Evolutionary conservation across 2,888 invertebrate genomes (phyloP).

Genomic region (Lithosia quadra): DNA sequence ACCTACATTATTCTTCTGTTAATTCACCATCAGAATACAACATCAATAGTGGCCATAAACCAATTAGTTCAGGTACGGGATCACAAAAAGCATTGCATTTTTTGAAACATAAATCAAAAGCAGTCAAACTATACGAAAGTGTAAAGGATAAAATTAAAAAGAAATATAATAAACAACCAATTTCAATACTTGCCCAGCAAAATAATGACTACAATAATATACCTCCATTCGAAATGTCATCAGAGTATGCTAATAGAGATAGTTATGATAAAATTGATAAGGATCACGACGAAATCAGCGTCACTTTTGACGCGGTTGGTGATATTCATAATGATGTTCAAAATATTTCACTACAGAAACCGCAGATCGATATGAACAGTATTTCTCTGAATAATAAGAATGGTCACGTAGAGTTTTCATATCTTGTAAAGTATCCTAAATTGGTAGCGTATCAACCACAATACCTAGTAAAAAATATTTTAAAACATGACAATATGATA

Average conservation of each 20-base stretch:
- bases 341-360: constrained; percentile 31
- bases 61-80: not conserved
- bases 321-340: constrained; percentile 34
- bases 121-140: too few relatives aligned
- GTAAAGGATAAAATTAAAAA: not conserved
- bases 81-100: not conserved
- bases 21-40: not conserved
- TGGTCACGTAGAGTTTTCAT: constrained; percentile 44
- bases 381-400: constrained; percentile 28
- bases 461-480: too few relatives aligned
- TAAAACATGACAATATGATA: too few relatives aligned
- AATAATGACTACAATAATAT: not conserved
- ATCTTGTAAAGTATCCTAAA: constrained; percentile 46
- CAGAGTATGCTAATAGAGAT: not conserved
- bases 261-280: too few relatives aligned
- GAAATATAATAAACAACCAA: not conserved
- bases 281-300: too few relatives aligned
- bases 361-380: constrained; percentile 31
- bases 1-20: not conserved
- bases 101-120: not conserved
- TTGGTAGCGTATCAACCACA: too few relatives aligned
- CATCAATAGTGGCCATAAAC: not conserved
- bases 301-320: not conserved
- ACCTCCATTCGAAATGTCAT: not conserved
- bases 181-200: not conserved